A percentile compares a stretch with the other conserved stretches of the same genome.
phyloP scores from a whole-genome alignment of 2,113 vertebrate species.

The Typhlomys cinereus region DNA sequence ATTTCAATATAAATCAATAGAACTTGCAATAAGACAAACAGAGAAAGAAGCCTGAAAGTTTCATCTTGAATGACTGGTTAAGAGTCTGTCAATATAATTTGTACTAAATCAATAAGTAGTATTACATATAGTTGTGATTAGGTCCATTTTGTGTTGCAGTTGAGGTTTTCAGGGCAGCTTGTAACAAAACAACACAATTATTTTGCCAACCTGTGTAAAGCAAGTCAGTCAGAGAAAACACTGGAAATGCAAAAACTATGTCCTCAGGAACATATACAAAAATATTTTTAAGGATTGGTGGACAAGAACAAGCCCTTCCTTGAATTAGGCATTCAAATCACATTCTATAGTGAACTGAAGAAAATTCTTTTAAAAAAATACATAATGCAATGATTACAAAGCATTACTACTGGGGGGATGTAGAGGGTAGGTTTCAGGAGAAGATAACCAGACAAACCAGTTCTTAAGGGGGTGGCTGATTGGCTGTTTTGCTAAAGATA shows the following conservation, averaged over 20 bases:
- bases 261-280: background rate
- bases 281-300: slow-evolving; percentile 40
- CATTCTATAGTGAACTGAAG: slow-evolving; percentile 76
- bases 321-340: slow-evolving; percentile 79
- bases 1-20: slow-evolving; percentile 68
- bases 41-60: slow-evolving; percentile 63
- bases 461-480: slow-evolving; percentile 87
- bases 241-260: slow-evolving; percentile 36
- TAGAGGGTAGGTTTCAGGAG: slow-evolving; percentile 80
- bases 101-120: slow-evolving; percentile 67
- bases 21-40: slow-evolving; percentile 70
- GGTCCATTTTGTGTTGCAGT: slow-evolving; percentile 77
- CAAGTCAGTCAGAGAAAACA: slow-evolving; percentile 42
- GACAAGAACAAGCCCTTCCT: slow-evolving; percentile 75
- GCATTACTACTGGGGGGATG: slow-evolving; percentile 42
- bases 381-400: slow-evolving; percentile 63
- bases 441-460: slow-evolving; percentile 86
- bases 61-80: slow-evolving; percentile 65
- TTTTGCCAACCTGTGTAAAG: slow-evolving; percentile 63
- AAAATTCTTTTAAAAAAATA: background rate
- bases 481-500: slow-evolving; percentile 90
- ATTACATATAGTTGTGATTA: slow-evolving; percentile 75
- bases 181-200: slow-evolving; percentile 48
- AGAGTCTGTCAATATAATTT: slow-evolving; percentile 58
- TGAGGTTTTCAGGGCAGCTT: slow-evolving; percentile 67